A percentile compares a stretch with the other conserved stretches of the same genome.
phyloP scores from a whole-genome alignment of 2,888 invertebrate species.

The Syrista parreyssii region DNA sequence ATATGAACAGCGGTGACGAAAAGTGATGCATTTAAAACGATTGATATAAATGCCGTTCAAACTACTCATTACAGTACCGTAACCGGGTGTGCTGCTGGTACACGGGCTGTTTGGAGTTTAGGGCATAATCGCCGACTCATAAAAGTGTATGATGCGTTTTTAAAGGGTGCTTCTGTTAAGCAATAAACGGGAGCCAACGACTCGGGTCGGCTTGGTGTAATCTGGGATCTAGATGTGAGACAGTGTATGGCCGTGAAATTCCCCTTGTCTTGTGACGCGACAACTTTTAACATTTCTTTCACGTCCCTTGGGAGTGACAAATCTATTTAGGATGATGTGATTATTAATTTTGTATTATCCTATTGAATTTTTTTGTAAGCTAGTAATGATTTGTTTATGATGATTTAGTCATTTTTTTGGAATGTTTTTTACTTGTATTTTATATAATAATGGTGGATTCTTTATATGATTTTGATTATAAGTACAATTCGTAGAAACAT shows the following conservation, averaged over 20 bases:
- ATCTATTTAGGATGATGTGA: not conserved
- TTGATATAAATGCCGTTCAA: slow-evolving; percentile 39
- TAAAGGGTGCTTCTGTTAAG: slow-evolving; percentile 61
- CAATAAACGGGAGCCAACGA: slow-evolving; percentile 55
- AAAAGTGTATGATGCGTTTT: slow-evolving; percentile 63
- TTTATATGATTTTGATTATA: not conserved
- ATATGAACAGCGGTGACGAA: not conserved
- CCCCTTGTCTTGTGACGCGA: not conserved
- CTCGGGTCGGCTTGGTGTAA: slow-evolving; percentile 43
- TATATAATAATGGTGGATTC: not conserved
- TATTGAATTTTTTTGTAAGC: not conserved
- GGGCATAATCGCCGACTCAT: slow-evolving; percentile 60
- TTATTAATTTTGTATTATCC: too few relatives aligned
- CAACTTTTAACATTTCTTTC: not conserved
- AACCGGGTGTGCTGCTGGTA: slow-evolving; percentile 30
- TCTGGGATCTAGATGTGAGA: slow-evolving; percentile 34
- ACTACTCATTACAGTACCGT: slow-evolving; percentile 34
- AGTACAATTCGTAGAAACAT: not conserved
- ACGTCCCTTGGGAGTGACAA: not conserved
- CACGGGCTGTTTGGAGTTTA: slow-evolving; percentile 46
- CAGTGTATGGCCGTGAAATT: not conserved
- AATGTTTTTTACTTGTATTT: too few relatives aligned
- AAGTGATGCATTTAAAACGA: slow-evolving; percentile 27
- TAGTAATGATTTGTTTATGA: not conserved
- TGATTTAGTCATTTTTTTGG: not conserved